Percentiles rank a stretch among this genome's conserved stretches.
These are phyloP conservation scores for Plecturocebus donacophilus DNA, from an alignment of 2,113 vertebrate genomes.

Conservation along the genomic window DNA sequence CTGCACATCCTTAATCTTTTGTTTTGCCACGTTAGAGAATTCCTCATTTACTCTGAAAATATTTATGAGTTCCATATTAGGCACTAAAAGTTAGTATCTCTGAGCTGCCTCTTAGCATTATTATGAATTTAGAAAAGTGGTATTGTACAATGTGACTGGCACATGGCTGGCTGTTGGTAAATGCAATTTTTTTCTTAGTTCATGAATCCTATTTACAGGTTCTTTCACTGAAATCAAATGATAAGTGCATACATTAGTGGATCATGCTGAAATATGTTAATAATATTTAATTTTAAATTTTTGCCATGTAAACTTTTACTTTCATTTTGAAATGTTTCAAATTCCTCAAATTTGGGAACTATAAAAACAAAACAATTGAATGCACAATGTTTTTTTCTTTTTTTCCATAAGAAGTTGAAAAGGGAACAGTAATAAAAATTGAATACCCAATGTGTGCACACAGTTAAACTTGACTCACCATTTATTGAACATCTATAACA, in stretches of 20 bases:
- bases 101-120: neutral
- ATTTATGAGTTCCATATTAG: neutral
- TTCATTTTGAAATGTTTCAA: neutral
- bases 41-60: neutral
- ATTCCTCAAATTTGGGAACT: neutral
- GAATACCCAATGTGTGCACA: neutral
- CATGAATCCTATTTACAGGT: neutral
- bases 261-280: neutral
- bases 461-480: neutral
- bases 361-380: neutral
- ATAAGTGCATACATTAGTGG: neutral
- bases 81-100: neutral
- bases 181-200: neutral
- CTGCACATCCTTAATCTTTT: neutral
- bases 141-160: accelerated
- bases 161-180: neutral
- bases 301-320: neutral
- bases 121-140: neutral
- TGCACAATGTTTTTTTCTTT: neutral
- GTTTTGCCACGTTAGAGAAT: neutral
- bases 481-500: neutral
- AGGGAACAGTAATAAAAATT: neutral
- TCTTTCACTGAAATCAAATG: neutral
- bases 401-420: neutral
- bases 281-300: neutral